Percentiles rank a stretch among this genome's conserved stretches.
Evolutionary conservation across 2,888 invertebrate species (phyloP).

Genomic region (Tenthredo scrophulariae): DNA sequence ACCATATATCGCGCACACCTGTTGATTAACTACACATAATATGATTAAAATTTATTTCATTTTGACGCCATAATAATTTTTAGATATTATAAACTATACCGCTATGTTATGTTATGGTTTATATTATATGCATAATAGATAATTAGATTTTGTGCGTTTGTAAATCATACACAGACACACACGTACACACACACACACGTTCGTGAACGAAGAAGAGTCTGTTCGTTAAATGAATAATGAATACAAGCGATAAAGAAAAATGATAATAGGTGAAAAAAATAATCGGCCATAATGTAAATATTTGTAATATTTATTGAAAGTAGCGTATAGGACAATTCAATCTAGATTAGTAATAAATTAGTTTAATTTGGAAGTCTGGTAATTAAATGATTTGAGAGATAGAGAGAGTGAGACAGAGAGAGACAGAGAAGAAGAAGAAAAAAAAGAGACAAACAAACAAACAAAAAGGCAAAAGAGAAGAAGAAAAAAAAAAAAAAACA

Average conservation of each 20-base stretch:
- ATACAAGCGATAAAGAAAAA: conserved; percentile 34
- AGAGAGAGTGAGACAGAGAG: conserved; percentile 24
- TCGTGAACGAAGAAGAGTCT: background rate
- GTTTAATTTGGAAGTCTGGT: conserved; percentile 61
- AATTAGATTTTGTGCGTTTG: background rate
- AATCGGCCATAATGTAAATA: conserved; percentile 71
- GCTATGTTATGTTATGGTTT: background rate
- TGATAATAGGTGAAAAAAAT: conserved; percentile 16
- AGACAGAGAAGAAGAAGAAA: conserved; percentile 45
- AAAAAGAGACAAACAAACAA: conserved; percentile 50
- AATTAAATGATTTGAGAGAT: conserved; percentile 47
- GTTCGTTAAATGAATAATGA: background rate
- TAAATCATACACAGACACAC: background rate
- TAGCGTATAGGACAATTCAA: conserved; percentile 67
- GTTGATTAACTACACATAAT: conserved; percentile 34
- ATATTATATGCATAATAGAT: conserved; percentile 18
- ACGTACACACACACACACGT: background rate
- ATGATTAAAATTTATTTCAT: conserved; percentile 3
- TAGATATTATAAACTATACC: background rate
- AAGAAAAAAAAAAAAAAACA: conserved; percentile 57
- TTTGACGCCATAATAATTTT: conserved; percentile 20
- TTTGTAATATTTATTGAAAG: conserved; percentile 77
- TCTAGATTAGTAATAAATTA: conserved; percentile 68
- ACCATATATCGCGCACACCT: too few species aligned
- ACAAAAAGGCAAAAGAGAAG: conserved; percentile 53